Evolutionary conservation across 2,888 invertebrate species (phyloP).

Genomic region (Laspeyria flexula): DNA sequence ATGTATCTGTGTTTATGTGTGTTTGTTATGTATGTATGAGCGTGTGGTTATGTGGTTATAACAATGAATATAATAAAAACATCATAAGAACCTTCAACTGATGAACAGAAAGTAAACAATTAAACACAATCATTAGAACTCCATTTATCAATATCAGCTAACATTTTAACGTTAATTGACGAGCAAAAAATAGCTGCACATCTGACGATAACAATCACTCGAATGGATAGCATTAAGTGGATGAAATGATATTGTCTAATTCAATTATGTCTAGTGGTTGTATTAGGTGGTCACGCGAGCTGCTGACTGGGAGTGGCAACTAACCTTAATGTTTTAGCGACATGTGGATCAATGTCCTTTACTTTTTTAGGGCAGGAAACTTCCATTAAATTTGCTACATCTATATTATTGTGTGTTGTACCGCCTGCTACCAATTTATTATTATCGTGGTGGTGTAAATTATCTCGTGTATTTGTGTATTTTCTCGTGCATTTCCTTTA

Average conservation of each 20-base stretch:
- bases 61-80: no score
- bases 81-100: no score
- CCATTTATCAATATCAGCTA: no score
- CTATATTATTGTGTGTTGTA: neutral
- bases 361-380: constrained; percentile 11
- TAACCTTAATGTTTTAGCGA: constrained; percentile 37
- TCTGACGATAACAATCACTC: constrained; percentile 46
- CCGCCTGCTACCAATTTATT: neutral
- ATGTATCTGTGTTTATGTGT: no score
- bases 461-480: no score
- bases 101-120: no score
- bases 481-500: no score
- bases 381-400: neutral
- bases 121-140: no score
- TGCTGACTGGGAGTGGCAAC: constrained; percentile 43
- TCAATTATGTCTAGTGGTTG: constrained; percentile 64
- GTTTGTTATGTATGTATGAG: no score
- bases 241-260: constrained; percentile 73
- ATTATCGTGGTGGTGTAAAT: neutral
- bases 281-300: constrained; percentile 61
- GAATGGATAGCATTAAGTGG: constrained; percentile 66
- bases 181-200: constrained; percentile 36
- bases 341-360: constrained; percentile 1
- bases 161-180: constrained; percentile 31
- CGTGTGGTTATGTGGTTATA: no score